Base-by-base conservation (phyloP, 2,888 invertebrate species). In the Graphium colonna region DNA sequence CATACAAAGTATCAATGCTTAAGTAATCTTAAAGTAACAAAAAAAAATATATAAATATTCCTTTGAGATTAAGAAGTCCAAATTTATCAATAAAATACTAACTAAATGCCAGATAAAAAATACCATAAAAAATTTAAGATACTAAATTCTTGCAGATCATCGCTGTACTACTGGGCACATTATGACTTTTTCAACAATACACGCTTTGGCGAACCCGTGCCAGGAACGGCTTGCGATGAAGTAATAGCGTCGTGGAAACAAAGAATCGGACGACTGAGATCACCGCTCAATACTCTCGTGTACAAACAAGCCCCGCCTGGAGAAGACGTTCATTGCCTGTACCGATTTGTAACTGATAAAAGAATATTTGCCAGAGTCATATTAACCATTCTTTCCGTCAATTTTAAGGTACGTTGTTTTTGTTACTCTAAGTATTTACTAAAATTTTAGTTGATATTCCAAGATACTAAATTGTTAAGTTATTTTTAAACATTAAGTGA, bases 161-260 rank as follows among this genome's bases (percentile, higher is more conserved):
- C 97, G 0, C 90, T 97, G 10, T 97, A 97, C 81, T 97, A 97
- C 76, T 97, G 97, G 97, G 97, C 97, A 0, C 97, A 97, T 74
- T 97, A 97, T 71, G 97, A 97, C 72, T 97, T 97, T 89, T 97
- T 97, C 85, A 97, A 97, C 78, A 96, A 96, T 68, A 96, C 96
- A 0, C 93, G 94, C 48, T 94, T 95, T 60, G 97, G 97, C 0
- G 95, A 95, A 60, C 94, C 95, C 0, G 94, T 97, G 0, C 92
- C 92, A 0, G 94, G 93, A 15, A 96, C 95, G 0, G 92, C 94
- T 2, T 97, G 97, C 73, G 97, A 97, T 68, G 96, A 97, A 74
- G 93, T 95, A 1, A 96, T 97, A 73, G 94, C 95, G 8, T 95
- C 96, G 0, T 97, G 96, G 96, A 94, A 94, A 65, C 92, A 93